These are phyloP conservation scores for Philotrypesis tridentata DNA, from an alignment of 1,140 invertebrate genomes.

Conservation along the genomic window DNA sequence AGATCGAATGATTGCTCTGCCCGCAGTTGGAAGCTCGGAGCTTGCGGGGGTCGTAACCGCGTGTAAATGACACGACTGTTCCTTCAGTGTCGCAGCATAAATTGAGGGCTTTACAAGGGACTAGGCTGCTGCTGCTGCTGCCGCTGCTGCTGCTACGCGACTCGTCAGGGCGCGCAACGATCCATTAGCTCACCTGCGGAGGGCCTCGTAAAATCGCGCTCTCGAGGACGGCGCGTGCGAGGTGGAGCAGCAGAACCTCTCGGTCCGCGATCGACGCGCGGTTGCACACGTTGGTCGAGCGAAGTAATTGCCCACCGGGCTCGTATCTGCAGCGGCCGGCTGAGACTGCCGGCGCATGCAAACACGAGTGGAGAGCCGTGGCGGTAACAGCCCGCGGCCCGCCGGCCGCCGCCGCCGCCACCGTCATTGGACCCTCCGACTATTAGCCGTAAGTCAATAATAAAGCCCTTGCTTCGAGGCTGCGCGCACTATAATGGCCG, in stretches of 20 bases:
- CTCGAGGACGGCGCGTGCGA: not conserved
- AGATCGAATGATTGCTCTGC: not conserved
- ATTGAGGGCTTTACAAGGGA: constrained; percentile 12
- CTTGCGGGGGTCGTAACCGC: not conserved
- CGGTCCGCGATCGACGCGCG: not conserved
- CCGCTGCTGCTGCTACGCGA: not conserved
- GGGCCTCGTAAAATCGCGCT: constrained; percentile 11
- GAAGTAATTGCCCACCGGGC: not conserved
- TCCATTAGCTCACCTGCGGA: constrained; percentile 24
- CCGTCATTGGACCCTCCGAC: constrained; percentile 54
- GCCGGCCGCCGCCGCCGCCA: no score
- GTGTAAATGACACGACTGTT: not conserved
- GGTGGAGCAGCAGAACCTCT: not conserved
- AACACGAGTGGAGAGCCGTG: not conserved
- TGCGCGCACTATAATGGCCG: constrained; percentile 23
- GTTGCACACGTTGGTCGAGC: not conserved
- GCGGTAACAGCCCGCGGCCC: not conserved
- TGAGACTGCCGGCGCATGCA: not conserved
- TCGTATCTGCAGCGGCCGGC: not conserved
- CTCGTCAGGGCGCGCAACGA: constrained; percentile 13
- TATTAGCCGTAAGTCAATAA: constrained; percentile 71
- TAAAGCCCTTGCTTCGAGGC: constrained; percentile 64
- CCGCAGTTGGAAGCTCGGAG: not conserved
- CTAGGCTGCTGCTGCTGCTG: no score
- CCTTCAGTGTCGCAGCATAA: not conserved